Conservation (phyloP, 2,888 invertebrate genomes). For the Brachypalpus laphriformis region DNA sequence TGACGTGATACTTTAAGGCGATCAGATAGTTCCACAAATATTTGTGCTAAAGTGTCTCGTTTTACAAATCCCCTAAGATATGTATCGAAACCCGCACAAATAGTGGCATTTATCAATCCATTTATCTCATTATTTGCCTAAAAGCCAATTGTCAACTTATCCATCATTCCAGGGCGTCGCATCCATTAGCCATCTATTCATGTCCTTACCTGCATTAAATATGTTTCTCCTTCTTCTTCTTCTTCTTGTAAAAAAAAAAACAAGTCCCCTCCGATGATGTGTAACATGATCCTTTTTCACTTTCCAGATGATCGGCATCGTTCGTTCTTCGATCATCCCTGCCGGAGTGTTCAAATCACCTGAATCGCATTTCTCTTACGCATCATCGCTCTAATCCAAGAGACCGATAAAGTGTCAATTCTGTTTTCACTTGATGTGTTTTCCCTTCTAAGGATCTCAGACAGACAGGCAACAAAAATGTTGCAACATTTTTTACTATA, state of each 20-base stretch:
- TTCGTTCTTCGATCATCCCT: slow-evolving; percentile 7
- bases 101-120: slow-evolving; percentile 57
- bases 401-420: slow-evolving; percentile 68
- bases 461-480: slow-evolving; percentile 31
- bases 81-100: slow-evolving; percentile 1
- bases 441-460: slow-evolving; percentile 42
- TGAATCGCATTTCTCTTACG: slow-evolving; percentile 66
- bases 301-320: slow-evolving; percentile 70
- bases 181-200: slow-evolving; percentile 59
- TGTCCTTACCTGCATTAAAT: slow-evolving; percentile 33
- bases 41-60: slow-evolving; percentile 5
- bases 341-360: slow-evolving; percentile 67
- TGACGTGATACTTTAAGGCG: too few relatives aligned
- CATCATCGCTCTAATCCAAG: slow-evolving; percentile 62
- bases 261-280: slow-evolving; percentile 21
- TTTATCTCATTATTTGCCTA: slow-evolving; percentile 52
- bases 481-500: slow-evolving; percentile 21
- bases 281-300: slow-evolving; percentile 70
- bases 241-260: neutral
- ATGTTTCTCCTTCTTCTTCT: neutral
- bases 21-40: too few relatives aligned
- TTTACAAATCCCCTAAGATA: slow-evolving; percentile 34
- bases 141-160: slow-evolving; percentile 55
- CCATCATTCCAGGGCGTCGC: slow-evolving; percentile 15
- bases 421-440: slow-evolving; percentile 60